Base-by-base conservation (phyloP, 2,113 vertebrate species). In the Salvator merianae region DNA sequence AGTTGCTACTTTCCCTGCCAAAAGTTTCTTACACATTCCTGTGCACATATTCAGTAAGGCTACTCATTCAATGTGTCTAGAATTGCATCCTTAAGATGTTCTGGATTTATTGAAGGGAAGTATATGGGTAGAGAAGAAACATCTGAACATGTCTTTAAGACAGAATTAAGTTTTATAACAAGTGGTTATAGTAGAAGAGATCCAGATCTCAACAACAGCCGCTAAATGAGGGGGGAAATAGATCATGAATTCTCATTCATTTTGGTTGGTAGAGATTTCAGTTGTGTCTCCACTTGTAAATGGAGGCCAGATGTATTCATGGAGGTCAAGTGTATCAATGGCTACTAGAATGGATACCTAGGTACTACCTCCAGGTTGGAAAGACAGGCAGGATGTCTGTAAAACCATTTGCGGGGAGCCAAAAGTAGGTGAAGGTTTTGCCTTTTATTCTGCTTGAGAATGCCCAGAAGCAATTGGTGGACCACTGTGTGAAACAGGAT, bases 141-240 rank as follows among this genome's bases (percentile, higher is more conserved):
- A 7, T 24, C 70, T 72, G 36, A 3, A 4, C 40, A 47, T 40
- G 36, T 38, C 22, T 28, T 8, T 72, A 9, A 72, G 36, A 20
- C 36, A 40, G 9, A 3, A 38, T 22, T 55, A 77, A 28, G 24
- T 0, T 13, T 53, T 36, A 5, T 40, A 20, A 30, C 6, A 12
- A 0, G 0, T 71, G 63, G 5, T 1, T 82, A 55, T 0, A 65
- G 20, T 63, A 59, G 10, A 26, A 10, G 12, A 30, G 36, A 18
- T 43, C 7, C 28, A n/a, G 13, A 43, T 47, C 40, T 74, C 40
- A 26, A 50, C 12, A 75, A 20, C 43, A 75, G 73, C 43, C 18
- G 43, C 14, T 14, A 76, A 55, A 32, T 24, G 34, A 77, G 16
- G 30, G 13, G 28, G 4, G 30, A 65, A 30, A 36, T 40, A 30